These are phyloP conservation scores for Glandiceps talaboti DNA, from an alignment of 53 echinoderm and acorn worm species.

Conservation along the genomic window DNA sequence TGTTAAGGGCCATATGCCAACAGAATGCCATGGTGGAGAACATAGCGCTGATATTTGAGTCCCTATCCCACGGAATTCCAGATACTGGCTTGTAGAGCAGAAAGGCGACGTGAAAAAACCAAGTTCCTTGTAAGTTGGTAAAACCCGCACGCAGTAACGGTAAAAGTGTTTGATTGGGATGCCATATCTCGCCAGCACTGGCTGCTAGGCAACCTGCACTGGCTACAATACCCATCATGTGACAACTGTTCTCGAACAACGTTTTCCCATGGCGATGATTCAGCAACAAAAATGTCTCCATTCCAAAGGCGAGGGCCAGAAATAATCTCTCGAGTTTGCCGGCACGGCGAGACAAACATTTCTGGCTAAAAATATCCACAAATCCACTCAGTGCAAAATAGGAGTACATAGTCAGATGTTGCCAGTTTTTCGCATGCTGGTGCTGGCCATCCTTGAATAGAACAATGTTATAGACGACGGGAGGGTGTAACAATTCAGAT, in stretches of 20 bases:
- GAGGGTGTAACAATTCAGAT: neutral
- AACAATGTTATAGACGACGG: neutral
- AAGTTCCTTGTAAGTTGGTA: conserved; percentile 65
- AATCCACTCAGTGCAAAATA: conserved; percentile 80
- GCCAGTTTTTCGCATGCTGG: conserved; percentile 67
- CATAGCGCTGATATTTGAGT: conserved; percentile 60
- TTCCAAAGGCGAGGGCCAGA: conserved; percentile 63
- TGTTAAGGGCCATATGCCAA: conserved; percentile 79
- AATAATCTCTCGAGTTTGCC: conserved; percentile 50
- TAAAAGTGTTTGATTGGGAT: conserved; percentile 34
- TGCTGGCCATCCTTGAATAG: conserved; percentile 60
- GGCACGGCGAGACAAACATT: conserved; percentile 34
- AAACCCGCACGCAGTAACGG: conserved; percentile 48
- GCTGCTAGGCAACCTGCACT: conserved; percentile 46
- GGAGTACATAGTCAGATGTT: conserved; percentile 94
- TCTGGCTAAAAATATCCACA: conserved; percentile 22
- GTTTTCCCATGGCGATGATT: conserved; percentile 68
- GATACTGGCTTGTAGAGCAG: conserved; percentile 69
- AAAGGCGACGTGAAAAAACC: conserved; percentile 83
- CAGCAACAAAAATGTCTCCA: conserved; percentile 70
- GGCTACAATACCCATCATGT: conserved; percentile 58
- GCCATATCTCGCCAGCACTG: conserved; percentile 34
- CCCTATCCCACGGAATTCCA: conserved; percentile 60
- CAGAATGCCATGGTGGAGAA: conserved; percentile 64
- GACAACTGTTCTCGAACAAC: conserved; percentile 57